Percentiles rank a stretch among this genome's conserved stretches.
These are phyloP conservation scores for Pogonus chalceus DNA, from an alignment of 1,140 invertebrate genomes.

Conservation along the genomic window DNA sequence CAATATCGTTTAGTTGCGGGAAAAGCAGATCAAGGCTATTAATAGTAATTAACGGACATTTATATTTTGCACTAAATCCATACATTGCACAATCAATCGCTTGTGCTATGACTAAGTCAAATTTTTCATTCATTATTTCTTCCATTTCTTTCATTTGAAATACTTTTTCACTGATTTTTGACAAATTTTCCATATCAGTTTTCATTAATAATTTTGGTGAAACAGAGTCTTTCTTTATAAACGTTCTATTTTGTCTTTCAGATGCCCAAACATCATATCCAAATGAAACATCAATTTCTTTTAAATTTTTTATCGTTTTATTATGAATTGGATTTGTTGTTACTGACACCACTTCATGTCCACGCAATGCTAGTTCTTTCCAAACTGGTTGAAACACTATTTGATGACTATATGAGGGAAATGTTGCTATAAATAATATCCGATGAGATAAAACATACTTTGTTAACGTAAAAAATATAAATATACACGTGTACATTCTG, in stretches of 20 bases:
- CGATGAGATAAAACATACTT: too few relatives aligned
- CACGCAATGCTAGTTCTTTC: constrained; percentile 29
- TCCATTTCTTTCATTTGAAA: constrained; percentile 15
- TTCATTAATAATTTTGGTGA: not conserved
- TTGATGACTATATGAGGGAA: constrained; percentile 45
- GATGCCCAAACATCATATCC: not conserved
- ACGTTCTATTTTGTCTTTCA: too few relatives aligned
- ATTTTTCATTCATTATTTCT: constrained; percentile 24
- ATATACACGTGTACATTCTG: too few relatives aligned
- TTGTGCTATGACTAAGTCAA: constrained; percentile 31
- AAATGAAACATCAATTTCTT: not conserved
- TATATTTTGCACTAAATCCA: constrained; percentile 25
- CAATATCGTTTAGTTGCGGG: constrained; percentile 15
- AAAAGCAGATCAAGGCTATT: constrained; percentile 17
- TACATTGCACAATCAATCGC: constrained; percentile 21
- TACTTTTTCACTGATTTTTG: not conserved
- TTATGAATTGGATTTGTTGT: constrained; percentile 29
- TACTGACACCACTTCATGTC: constrained; percentile 37
- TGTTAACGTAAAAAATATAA: too few relatives aligned
- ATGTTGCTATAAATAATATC: too few relatives aligned
- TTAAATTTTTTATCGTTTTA: not conserved
- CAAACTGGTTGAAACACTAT: constrained; percentile 34
- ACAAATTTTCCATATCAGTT: not conserved
- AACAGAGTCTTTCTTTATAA: not conserved
- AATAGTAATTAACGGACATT: constrained; percentile 26